A percentile compares a stretch with the other conserved stretches of the same genome.
Evolutionary conservation across 2,113 vertebrate species (phyloP).

Genomic region (Astur gentilis): DNA sequence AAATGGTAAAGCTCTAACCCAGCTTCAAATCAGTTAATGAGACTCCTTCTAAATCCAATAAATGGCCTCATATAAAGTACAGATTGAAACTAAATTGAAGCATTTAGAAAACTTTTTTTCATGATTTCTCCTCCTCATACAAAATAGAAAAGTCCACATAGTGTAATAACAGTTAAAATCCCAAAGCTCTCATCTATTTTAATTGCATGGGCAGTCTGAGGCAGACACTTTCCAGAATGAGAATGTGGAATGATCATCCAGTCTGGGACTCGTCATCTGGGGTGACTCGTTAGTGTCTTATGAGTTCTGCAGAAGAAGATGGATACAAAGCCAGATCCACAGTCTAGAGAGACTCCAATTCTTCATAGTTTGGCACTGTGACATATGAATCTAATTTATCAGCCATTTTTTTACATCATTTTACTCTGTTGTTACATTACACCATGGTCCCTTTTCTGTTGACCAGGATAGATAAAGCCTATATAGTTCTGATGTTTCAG

Average conservation of each 20-base stretch:
- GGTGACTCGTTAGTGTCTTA: not conserved
- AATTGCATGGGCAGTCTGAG: not conserved
- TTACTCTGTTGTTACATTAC: not conserved
- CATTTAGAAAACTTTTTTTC: not conserved
- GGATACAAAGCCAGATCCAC: not conserved
- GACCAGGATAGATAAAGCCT: not conserved
- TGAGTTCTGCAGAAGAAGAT: not conserved
- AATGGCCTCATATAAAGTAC: not conserved
- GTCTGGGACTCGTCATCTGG: not conserved
- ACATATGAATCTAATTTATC: not conserved
- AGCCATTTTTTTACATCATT: not conserved
- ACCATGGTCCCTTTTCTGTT: not conserved
- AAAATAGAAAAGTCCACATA: not conserved
- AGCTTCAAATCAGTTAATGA: not conserved
- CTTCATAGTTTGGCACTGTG: not conserved
- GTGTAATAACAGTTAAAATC: not conserved
- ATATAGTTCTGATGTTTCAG: not conserved
- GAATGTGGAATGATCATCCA: not conserved
- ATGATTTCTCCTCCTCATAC: not conserved
- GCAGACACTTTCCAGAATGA: not conserved
- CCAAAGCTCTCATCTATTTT: not conserved
- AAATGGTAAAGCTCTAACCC: not conserved
- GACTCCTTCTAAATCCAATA: not conserved
- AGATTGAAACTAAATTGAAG: constrained; percentile 8
- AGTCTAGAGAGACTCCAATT: not conserved